Conservation (phyloP, 1,140 invertebrate species). For the Caenorhabditis brenneri region DNA sequence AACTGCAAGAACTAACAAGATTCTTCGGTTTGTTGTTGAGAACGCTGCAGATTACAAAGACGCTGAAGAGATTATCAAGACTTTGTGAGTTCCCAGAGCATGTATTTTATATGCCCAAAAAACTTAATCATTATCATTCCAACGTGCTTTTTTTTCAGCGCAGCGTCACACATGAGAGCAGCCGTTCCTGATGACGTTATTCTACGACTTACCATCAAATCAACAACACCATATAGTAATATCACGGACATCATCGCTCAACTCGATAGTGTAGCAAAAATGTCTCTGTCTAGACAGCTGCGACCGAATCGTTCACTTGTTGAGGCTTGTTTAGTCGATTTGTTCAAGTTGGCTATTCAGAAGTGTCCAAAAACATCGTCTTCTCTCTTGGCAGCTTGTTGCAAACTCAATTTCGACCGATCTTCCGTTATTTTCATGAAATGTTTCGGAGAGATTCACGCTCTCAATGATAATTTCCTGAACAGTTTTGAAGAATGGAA, state of each 20-base stretch:
- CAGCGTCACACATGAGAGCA: not conserved
- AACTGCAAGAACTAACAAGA: not conserved
- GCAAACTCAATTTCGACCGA: not conserved
- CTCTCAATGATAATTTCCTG: not conserved
- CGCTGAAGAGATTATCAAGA: not conserved
- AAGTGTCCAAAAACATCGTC: not conserved
- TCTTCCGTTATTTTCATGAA: conserved; percentile 24
- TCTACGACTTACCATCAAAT: not conserved
- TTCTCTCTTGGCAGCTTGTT: not conserved
- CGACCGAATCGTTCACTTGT: not conserved
- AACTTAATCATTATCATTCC: too few species aligned
- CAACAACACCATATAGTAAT: not conserved
- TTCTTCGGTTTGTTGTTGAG: not conserved
- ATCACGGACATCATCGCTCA: not conserved
- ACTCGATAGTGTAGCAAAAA: not conserved
- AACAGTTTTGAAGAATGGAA: conserved; percentile 12
- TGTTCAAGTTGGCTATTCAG: not conserved
- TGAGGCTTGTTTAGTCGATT: not conserved
- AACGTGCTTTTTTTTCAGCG: not conserved
- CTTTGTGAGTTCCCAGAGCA: not conserved
- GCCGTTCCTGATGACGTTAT: not conserved
- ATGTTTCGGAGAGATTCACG: not conserved
- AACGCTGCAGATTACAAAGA: not conserved
- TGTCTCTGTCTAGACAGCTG: not conserved
- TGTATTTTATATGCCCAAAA: not conserved